Evolutionary conservation across 2,888 invertebrate species (phyloP), one percentile per base, ranked within the genome.

Genomic region (Allacma fusca): DNA sequence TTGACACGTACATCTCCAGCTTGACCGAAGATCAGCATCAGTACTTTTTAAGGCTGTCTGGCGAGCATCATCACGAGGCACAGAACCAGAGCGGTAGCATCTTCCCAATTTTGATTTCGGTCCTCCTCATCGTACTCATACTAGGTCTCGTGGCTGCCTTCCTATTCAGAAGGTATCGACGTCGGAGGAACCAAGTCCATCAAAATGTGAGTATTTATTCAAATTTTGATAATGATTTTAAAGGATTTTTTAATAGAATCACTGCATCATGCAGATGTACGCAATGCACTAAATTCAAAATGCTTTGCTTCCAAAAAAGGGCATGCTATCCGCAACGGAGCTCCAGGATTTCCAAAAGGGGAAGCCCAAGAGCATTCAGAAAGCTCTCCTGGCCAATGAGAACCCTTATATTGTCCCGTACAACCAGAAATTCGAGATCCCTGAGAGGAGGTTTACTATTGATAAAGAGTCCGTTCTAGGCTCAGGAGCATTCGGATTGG

Each of bases 301-400:
- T 50, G 43, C 19, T 24, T 24, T n/a, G 23, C 13, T 71, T 71
- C 44, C 13, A 4, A n/a, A n/a, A 24, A 12, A 76, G 76, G 50
- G 24, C 16, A 43, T 76, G 13, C 24, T 76, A 21, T 44, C 76
- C 7, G 23, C 19, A 50, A 76, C 68, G 24, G 76, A 76, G 50
- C 34, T 76, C 26, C n/a, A 68, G 24, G 76, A 76, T n/a, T 76
- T 76, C 50, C 57, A 57, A n/a, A 76, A 57, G 29, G 76, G 76
- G 1, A 76, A 69, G 24, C 76, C 76, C 9, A 68, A 65, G 43
- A 67, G n/a, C 21, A 34, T 73, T 1, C 67, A 75, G 34, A 70
- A 57, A 40, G 67, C 69, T 1, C 28, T 75, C 28, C 57, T 50
- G 28, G 75, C 62, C 1, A n/a, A 34, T 16, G 65, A 57, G 44